Evolutionary conservation across 2,797 vertebrate genomes (phyloP), one percentile per base, ranked within the genome.

Genomic region (Babyrousa celebensis): DNA sequence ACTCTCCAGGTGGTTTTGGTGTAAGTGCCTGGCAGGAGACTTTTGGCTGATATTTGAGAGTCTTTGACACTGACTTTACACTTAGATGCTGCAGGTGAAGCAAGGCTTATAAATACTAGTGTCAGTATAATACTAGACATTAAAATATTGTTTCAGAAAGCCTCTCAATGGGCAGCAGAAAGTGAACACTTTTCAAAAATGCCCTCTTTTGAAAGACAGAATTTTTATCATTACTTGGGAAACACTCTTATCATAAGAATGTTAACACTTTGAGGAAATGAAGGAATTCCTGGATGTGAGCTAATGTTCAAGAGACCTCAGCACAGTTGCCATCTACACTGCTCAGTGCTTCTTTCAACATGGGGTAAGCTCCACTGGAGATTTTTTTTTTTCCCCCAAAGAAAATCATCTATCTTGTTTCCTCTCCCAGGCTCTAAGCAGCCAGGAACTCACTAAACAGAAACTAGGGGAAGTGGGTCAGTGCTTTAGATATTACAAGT

Each of bases 121-220:
- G 84, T 65, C 54, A 75, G 20, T 43, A 21, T 40, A 32, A 75
- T 56, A 20, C 1, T 8, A 52, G n/a, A 21, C n/a, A 86, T 43
- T 70, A 56, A 91, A 70, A 48, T 18, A 77, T 54, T 63, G 18
- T 48, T 91, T 89, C 16, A 85, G 52, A 75, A 91, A 18, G 54
- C 63, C 23, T 86, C 48, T 92, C 12, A 27, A n/a, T 74, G 17
- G 16, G 3, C 4, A 65, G 21, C 94, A 67, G 14, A 40, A 94
- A 82, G 60, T 60, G 78, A 91, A 67, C n/a, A 15, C 18, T 71
- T 95, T 88, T 78, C 40, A 80, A 54, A 71, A 94, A 79, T 71
- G 40, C 3, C 16, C 12, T 87, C 40, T 90, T 23, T 65, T 93
- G 43, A 18, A 88, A 60, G 68, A 91, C 16, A 27, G 23, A 3